Evolutionary conservation across 1,140 invertebrate species (phyloP), one percentile per base, ranked within the genome.

Genomic region (Macrobrachium nipponense): DNA sequence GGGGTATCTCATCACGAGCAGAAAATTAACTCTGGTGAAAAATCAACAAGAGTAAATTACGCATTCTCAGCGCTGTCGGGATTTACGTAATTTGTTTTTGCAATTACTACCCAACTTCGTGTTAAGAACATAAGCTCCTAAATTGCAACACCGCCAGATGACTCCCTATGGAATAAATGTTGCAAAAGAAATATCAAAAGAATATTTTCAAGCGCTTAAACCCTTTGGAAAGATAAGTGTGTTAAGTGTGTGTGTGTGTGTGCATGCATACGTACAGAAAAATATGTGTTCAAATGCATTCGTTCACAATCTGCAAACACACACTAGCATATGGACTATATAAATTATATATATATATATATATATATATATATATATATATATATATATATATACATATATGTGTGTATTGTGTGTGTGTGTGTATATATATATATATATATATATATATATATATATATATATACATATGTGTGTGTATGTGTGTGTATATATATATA

Each of bases 351-450:
- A 66, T 66, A 66, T 66, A 66, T 66, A 66, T 66, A 66, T 66
- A 66, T 66, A 66, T 66, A 66, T 66, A 66, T 66, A 66, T 66
- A 66, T 66, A 66, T 66, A 66, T 66, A 66, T 66, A 66, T 66
- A 66, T 66, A 66, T 17, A 66, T 66, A 66, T 66, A 66, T 66
- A 66, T 66, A 17, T 17, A 66, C 0, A n/a, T 66, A 66, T 66
- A n/a, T n/a, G n/a, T n/a, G n/a, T n/a, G n/a, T n/a, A n/a, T n/a
- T n/a, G n/a, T n/a, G n/a, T n/a, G 51, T 77, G 20, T 77, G 51
- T 77, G 51, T 59, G 51, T 20, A 66, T 66, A 66, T 66, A 66
- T 66, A 66, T 66, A 66, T 66, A 66, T 14, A 66, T 66, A 17
- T 66, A n/a, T 66, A 17, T 66, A 8, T 66, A 17, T 66, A 14